phyloP scores from a whole-genome alignment of 92 coral and sea anemone species.

The Porites divaricata region DNA sequence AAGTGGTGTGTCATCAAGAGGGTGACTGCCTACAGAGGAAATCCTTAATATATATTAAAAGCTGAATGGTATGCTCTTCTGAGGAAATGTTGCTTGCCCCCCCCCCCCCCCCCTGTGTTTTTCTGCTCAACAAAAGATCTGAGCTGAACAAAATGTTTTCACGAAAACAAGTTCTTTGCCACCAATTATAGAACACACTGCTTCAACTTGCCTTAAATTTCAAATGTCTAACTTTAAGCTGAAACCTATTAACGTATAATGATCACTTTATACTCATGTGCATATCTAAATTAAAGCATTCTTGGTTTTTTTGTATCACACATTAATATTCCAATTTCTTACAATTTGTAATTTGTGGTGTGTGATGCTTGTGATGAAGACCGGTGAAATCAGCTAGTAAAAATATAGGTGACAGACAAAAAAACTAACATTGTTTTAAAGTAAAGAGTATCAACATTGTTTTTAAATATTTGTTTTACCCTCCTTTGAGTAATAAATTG shows the following conservation, averaged over 20 bases:
- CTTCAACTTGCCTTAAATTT: slow-evolving; percentile 9
- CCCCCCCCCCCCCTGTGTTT: background rate
- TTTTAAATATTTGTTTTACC: background rate
- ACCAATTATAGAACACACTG: slow-evolving; percentile 12
- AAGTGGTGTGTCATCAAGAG: slow-evolving; percentile 5
- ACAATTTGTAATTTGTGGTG: slow-evolving; percentile 8
- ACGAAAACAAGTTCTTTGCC: background rate
- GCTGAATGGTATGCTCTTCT: slow-evolving; percentile 7
- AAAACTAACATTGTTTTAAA: slow-evolving; percentile 1
- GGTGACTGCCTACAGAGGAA: slow-evolving; percentile 15
- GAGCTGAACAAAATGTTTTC: slow-evolving; percentile 1
- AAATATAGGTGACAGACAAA: slow-evolving; percentile 11
- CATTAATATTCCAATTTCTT: background rate
- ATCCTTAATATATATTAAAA: background rate
- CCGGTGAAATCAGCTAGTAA: slow-evolving; percentile 7
- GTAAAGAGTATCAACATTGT: slow-evolving; percentile 9
- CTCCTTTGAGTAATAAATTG: slow-evolving; percentile 1
- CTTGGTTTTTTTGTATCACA: background rate
- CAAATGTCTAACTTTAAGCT: background rate
- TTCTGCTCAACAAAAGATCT: slow-evolving; percentile 1
- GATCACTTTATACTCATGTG: background rate
- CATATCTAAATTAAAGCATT: background rate
- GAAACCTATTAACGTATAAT: slow-evolving; percentile 7
- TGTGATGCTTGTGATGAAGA: slow-evolving; percentile 13
- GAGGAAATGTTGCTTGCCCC: background rate